Percentiles rank a stretch among this genome's conserved stretches.
Evolutionary conservation across 2,797 vertebrate genomes (phyloP).

Genomic region (Poecilia wingei): DNA sequence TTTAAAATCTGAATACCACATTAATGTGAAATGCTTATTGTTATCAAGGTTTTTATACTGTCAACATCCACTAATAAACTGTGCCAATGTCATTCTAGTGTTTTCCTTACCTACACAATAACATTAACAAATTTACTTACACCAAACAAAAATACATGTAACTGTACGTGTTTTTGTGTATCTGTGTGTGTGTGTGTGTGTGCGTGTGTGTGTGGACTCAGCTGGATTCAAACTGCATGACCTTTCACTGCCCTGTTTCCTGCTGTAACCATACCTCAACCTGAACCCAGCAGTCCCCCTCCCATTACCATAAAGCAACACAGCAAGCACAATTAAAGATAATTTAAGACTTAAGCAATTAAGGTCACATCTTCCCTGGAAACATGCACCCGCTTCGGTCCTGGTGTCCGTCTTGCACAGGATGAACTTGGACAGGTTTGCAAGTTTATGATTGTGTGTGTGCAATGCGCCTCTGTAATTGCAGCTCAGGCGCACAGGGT

Average conservation of each 20-base stretch:
- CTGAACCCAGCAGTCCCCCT: constrained; percentile 45
- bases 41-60: not conserved
- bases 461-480: constrained; percentile 71
- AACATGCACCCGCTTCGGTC: constrained; percentile 73
- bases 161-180: not conserved
- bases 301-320: constrained; percentile 77
- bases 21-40: not conserved
- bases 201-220: constrained; percentile 61
- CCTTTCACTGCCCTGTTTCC: constrained; percentile 66
- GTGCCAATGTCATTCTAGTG: not conserved
- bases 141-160: not conserved
- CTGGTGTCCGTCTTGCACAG: constrained; percentile 76
- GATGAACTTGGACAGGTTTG: constrained; percentile 82
- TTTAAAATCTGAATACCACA: not conserved
- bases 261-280: constrained; percentile 65
- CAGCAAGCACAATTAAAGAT: constrained; percentile 84
- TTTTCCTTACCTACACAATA: not conserved
- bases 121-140: not conserved
- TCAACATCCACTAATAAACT: not conserved
- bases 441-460: constrained; percentile 19
- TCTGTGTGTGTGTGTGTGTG: constrained; percentile 24
- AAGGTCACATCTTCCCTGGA: constrained; percentile 82
- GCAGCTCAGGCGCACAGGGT: constrained; percentile 65
- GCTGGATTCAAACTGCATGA: constrained; percentile 63
- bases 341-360: constrained; percentile 88